phyloP scores from a whole-genome alignment of 2,888 invertebrate genomes.

The Lysandra coridon region DNA sequence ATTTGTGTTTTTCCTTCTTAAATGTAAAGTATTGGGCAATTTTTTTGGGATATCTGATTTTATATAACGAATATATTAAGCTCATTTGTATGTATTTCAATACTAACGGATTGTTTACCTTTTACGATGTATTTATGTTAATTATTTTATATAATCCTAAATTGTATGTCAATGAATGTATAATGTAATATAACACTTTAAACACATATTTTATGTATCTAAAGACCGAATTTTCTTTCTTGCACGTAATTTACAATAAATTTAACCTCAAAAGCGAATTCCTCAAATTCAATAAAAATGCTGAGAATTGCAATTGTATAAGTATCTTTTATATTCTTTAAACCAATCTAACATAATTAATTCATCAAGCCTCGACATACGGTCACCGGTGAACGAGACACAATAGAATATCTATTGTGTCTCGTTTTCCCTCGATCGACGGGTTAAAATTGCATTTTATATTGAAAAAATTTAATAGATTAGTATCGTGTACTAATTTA shows the following conservation, averaged over 20 bases:
- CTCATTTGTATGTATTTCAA: background rate
- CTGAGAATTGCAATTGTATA: background rate
- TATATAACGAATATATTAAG: background rate
- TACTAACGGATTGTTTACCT: background rate
- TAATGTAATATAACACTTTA: background rate
- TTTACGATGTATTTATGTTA: conserved; percentile 18
- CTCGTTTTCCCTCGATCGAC: too few species aligned
- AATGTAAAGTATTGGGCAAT: too few species aligned
- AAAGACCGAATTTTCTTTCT: background rate
- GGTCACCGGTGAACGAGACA: too few species aligned
- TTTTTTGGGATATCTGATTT: background rate
- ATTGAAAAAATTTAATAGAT: too few species aligned
- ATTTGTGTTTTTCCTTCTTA: too few species aligned
- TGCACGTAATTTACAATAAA: background rate
- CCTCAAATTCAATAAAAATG: background rate
- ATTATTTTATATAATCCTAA: background rate
- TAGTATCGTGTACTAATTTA: too few species aligned
- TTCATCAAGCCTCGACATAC: too few species aligned
- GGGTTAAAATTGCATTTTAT: too few species aligned
- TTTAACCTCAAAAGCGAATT: background rate
- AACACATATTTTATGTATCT: conserved; percentile 5
- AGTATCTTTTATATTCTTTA: too few species aligned
- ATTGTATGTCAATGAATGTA: conserved; percentile 14
- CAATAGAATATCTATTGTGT: too few species aligned
- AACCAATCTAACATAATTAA: too few species aligned